Conservation (phyloP, 2,113 vertebrate species). For the Gadus macrocephalus region DNA sequence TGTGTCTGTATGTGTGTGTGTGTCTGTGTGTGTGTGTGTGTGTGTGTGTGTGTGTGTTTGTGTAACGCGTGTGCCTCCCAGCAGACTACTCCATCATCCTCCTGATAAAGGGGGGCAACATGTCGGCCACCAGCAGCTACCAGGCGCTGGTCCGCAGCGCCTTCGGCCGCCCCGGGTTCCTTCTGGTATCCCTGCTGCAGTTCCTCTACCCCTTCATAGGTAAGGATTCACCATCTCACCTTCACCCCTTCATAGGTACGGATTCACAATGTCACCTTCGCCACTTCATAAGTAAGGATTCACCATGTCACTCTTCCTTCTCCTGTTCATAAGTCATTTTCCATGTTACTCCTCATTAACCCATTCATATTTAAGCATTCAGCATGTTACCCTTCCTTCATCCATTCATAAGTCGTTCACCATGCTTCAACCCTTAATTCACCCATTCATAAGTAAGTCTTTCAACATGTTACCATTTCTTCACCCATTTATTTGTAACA, state of each 20-base stretch:
- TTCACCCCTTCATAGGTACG: neutral
- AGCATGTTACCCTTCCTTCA: no score
- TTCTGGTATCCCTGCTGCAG: constrained; percentile 85
- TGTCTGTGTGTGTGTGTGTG: no score
- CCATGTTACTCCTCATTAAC: no score
- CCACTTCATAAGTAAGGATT: neutral
- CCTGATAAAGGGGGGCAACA: constrained; percentile 85
- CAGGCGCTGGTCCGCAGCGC: constrained; percentile 86
- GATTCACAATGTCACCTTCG: neutral
- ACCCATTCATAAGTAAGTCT: neutral
- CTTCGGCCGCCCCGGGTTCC: constrained; percentile 84
- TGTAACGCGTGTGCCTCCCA: constrained; percentile 13
- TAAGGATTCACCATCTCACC: constrained; percentile 57
- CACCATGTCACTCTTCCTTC: neutral
- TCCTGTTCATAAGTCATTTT: no score
- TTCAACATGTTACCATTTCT: neutral
- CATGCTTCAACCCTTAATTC: no score
- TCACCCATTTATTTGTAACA: neutral
- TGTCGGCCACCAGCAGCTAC: constrained; percentile 85
- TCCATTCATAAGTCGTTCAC: no score
- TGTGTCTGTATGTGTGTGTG: no score
- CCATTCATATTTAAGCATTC: no score
- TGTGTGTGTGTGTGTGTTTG: no score
- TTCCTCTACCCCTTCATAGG: constrained; percentile 97
- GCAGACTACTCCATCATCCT: constrained; percentile 93